Conservation (phyloP, 2,113 vertebrate genomes). For the Epinephelus moara region DNA sequence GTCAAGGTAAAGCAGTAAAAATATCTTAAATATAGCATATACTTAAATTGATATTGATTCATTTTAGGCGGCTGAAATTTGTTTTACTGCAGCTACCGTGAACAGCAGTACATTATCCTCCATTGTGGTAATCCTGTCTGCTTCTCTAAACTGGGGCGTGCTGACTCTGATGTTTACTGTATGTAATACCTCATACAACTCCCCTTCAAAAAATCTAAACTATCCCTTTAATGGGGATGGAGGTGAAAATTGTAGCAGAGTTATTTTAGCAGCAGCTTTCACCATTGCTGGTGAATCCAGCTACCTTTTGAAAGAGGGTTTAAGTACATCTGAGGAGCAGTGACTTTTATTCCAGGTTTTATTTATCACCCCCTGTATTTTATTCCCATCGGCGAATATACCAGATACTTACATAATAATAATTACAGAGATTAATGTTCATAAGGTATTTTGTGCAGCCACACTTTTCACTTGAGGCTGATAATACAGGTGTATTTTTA, state of each 20-base stretch:
- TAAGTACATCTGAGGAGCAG: neutral
- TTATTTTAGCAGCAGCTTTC: neutral
- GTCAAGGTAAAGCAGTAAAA: too few relatives aligned
- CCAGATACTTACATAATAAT: neutral
- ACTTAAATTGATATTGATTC: too few relatives aligned
- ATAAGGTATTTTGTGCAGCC: neutral
- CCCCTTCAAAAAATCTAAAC: too few relatives aligned
- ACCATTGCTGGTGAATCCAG: neutral
- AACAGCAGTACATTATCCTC: too few relatives aligned
- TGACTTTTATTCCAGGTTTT: neutral
- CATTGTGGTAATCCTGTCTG: too few relatives aligned
- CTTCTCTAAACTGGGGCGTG: too few relatives aligned
- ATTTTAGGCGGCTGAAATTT: too few relatives aligned
- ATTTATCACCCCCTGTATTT: neutral
- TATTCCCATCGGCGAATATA: neutral
- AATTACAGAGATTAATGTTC: neutral
- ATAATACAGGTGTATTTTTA: neutral
- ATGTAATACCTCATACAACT: too few relatives aligned
- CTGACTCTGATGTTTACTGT: too few relatives aligned
- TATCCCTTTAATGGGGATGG: neutral
- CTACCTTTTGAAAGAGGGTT: neutral
- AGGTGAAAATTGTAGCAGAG: neutral
- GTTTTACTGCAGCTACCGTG: too few relatives aligned
- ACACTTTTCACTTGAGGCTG: neutral
- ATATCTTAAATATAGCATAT: too few relatives aligned